phyloP scores from a whole-genome alignment of 2,888 invertebrate species.

The Apamea anceps region DNA sequence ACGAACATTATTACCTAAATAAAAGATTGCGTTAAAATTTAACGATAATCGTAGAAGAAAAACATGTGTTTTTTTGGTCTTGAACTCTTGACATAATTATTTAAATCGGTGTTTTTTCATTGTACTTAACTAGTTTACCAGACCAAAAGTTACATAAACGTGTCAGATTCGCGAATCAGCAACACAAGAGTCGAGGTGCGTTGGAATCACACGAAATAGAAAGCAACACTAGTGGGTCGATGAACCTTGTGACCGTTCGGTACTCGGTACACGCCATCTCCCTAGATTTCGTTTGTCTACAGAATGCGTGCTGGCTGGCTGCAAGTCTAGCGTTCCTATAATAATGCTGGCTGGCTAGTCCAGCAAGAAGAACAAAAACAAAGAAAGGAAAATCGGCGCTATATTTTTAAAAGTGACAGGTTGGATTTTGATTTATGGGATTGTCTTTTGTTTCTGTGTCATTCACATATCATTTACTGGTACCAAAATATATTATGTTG shows the following conservation, averaged over 20 bases:
- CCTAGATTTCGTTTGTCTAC: slow-evolving; percentile 54
- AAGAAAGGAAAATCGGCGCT: not conserved
- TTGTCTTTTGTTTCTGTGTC: slow-evolving; percentile 9
- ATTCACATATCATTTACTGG: slow-evolving; percentile 4
- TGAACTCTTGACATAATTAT: slow-evolving; percentile 35
- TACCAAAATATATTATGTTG: not conserved
- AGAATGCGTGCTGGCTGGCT: slow-evolving; percentile 36
- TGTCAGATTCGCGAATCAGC: slow-evolving; percentile 51
- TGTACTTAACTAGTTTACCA: slow-evolving; percentile 15
- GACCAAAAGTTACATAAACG: slow-evolving; percentile 54
- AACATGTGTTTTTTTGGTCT: slow-evolving; percentile 8
- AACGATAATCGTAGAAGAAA: not conserved
- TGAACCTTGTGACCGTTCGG: slow-evolving; percentile 73
- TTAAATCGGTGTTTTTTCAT: slow-evolving; percentile 6
- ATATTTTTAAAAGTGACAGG: slow-evolving; percentile 31
- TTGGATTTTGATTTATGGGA: not conserved
- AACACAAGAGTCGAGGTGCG: slow-evolving; percentile 52
- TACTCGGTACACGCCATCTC: slow-evolving; percentile 62
- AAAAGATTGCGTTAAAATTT: not conserved
- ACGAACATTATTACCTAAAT: not conserved
- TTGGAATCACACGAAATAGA: slow-evolving; percentile 80
- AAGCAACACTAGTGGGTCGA: slow-evolving; percentile 77
- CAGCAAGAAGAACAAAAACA: slow-evolving; percentile 8
- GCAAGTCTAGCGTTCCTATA: slow-evolving; percentile 7
- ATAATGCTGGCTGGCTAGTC: slow-evolving; percentile 6